A percentile compares a stretch with the other conserved stretches of the same genome.
These are phyloP conservation scores for Actinemys pallida DNA, from an alignment of 2,113 vertebrate genomes.

Conservation along the genomic window DNA sequence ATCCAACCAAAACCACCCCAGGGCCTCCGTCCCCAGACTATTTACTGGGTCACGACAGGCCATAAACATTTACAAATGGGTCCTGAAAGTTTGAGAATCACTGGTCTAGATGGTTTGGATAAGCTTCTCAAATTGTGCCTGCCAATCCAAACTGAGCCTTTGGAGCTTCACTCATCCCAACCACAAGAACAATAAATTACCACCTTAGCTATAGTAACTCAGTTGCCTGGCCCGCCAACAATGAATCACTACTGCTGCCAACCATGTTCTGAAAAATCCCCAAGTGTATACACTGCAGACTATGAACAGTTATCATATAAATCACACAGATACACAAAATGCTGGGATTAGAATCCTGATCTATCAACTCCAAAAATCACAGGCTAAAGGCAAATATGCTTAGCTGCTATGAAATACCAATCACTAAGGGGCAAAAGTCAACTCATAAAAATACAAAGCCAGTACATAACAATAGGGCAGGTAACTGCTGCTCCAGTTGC, in stretches of 20 bases:
- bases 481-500: not conserved
- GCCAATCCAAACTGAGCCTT: not conserved
- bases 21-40: too few relatives aligned
- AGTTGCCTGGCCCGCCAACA: not conserved
- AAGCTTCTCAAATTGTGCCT: not conserved
- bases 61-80: too few relatives aligned
- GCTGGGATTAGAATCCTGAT: not conserved
- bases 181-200: not conserved
- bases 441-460: accelerated
- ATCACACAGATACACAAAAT: not conserved
- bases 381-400: not conserved
- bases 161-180: not conserved
- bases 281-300: not conserved
- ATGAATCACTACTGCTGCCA: not conserved
- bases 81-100: too few relatives aligned
- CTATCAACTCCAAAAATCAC: not conserved
- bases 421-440: not conserved
- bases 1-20: too few relatives aligned
- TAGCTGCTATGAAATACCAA: not conserved
- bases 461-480: accelerated
- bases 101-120: not conserved
- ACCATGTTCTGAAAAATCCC: not conserved
- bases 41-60: too few relatives aligned
- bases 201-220: not conserved
- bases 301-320: not conserved